Evolutionary conservation across 2,797 vertebrate genomes (phyloP), one percentile per base, ranked within the genome.

Genomic region (Tenualosa ilisha): DNA sequence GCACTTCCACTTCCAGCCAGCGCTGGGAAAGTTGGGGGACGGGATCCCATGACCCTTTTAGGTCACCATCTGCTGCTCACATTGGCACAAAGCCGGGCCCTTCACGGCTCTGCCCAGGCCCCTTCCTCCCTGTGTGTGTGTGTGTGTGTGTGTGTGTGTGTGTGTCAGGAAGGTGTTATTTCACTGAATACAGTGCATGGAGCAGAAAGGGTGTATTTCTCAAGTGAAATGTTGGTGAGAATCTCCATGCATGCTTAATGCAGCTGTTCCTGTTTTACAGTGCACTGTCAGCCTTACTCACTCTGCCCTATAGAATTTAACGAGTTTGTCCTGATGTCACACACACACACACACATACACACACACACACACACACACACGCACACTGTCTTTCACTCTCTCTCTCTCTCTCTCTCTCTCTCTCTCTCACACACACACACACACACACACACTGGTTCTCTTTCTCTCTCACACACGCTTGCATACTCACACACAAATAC

Each of bases 31-130:
- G 31, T 81, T 3, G 79, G 93, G 95, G 94, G 93, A 93, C 92
- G 92, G 93, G 93, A 94, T 95, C 95, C 94, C 95, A 93, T 96
- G 93, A 95, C 93, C 88, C 91, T 92, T 92, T 82, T 82, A 91
- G 96, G 94, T 94, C 94, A 95, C 96, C 96, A 96, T 96, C 96
- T 97, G 96, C 95, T 96, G 95, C 94, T 94, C 95, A 93, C 85
- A 93, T 92, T 97, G 96, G 96, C 96, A 96, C 93, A 90, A 90
- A 94, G 91, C 90, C 54, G 68, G 31, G 68, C 68, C 68, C 68
- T 75, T 75, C 68, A 75, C 68, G 68, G 31, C 56, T 91, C 91
- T 85, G 87, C 88, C 86, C 87, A 88, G 82, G 49, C 90, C 91
- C 89, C 89, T 92, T 89, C 92, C 92, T 93, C 90, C 89, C 37